Evolutionary conservation across 2,888 invertebrate genomes (phyloP), one percentile per base, ranked within the genome.

Genomic region (Minunthozetes semirufus): DNA sequence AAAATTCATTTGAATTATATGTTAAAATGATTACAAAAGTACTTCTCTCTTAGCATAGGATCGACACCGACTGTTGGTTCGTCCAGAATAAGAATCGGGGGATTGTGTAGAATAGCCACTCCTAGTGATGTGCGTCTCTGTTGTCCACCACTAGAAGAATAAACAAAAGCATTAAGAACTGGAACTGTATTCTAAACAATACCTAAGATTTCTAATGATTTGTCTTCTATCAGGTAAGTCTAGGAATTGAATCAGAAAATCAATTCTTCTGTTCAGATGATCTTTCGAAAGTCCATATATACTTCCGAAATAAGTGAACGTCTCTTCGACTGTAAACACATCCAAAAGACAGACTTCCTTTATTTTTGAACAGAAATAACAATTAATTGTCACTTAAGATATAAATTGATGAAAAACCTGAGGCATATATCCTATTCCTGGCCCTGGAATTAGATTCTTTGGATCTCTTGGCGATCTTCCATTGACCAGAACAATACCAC

Each of bases 51-150:
- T 9, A 61, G 29, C n/a, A 61, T 13, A 27, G 61, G 61, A 61
- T 61, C 61, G 61, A 61, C 61, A 27, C 61, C 61, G 9, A 61
- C 61, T 61, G 61, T 61, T 15, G 61, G 61, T 13, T 61, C 61
- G n/a, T 61, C 61, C 22, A 61, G 27, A 22, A 61, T 61, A 2
- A 61, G 15, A 11, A 61, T 1, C 3, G 61, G 61, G 1, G 61
- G 61, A 2, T 25, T 61, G 27, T 61, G 61, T 17, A 61, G 8
- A 15, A 61, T 27, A 13, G 61, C 61, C 6, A 61, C 17, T 5
- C 22, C 61, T 13, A 61, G 15, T 61, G 61, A 61, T 13, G 29
- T 15, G 5, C 61, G 27, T 2, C 61, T 3, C 13, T 61, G 19
- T 25, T 61, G 61, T 3, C 61, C 61, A 25, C 61, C 61, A 27